phyloP scores from a whole-genome alignment of 2,113 vertebrate species.

The Porphyrio hochstetteri region DNA sequence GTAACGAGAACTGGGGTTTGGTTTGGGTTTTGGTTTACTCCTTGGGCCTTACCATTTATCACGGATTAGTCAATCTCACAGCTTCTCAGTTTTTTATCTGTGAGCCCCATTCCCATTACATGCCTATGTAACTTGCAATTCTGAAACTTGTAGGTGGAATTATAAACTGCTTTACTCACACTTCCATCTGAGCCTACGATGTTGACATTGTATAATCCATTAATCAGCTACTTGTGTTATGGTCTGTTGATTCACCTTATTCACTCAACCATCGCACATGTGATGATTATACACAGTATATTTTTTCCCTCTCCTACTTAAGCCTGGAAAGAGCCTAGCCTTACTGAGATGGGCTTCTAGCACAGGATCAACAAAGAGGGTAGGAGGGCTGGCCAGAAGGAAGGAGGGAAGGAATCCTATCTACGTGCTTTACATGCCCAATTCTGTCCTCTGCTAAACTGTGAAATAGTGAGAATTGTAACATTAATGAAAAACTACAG shows the following conservation, averaged over 20 bases:
- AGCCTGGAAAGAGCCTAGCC: neutral
- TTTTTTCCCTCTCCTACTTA: neutral
- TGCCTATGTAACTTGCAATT: neutral
- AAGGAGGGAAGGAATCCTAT: neutral
- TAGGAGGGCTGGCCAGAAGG: neutral
- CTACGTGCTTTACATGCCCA: neutral
- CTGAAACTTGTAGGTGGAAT: conserved; percentile 21
- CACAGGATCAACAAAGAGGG: neutral
- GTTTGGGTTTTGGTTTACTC: neutral
- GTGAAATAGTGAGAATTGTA: neutral
- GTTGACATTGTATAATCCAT: neutral
- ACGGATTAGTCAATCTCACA: neutral
- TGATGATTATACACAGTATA: neutral
- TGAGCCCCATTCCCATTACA: neutral
- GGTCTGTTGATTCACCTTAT: neutral
- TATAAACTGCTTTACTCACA: neutral
- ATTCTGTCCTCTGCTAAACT: neutral
- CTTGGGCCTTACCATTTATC: neutral
- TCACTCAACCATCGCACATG: neutral
- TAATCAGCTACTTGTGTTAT: neutral
- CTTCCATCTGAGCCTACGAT: neutral
- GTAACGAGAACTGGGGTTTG: neutral
- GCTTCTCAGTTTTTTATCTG: neutral
- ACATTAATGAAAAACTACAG: neutral
- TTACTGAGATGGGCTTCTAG: neutral